phyloP scores from a whole-genome alignment of 2,888 invertebrate species.

The Odiellus spinosus region DNA sequence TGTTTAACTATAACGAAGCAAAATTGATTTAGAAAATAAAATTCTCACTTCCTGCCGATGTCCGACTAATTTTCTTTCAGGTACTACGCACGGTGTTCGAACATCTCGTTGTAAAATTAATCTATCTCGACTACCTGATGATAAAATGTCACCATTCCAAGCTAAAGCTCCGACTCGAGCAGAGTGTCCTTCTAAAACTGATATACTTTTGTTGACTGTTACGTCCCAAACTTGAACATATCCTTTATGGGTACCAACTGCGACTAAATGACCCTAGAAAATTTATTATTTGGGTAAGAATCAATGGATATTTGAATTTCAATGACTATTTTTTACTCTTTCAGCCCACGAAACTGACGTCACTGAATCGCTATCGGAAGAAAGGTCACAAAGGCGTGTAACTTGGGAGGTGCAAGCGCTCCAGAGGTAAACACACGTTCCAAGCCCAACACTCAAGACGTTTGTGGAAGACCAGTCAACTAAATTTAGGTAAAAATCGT shows the following conservation, averaged over 20 bases:
- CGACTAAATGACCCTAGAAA: slow-evolving; percentile 69
- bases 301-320: slow-evolving; percentile 25
- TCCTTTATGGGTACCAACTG: slow-evolving; percentile 94
- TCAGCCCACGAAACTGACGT: slow-evolving; percentile 99
- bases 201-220: slow-evolving; percentile 77
- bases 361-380: slow-evolving; percentile 81
- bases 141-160: slow-evolving; percentile 93
- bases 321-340: slow-evolving; percentile 33
- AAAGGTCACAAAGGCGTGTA: slow-evolving; percentile 65
- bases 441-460: slow-evolving; percentile 90
- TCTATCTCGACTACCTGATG: slow-evolving; percentile 86
- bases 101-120: slow-evolving; percentile 87
- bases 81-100: slow-evolving; percentile 56
- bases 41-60: slow-evolving; percentile 74
- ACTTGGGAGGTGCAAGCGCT: slow-evolving; percentile 79
- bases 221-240: slow-evolving; percentile 98
- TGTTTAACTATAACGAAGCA: not conserved
- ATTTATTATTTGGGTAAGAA: slow-evolving; percentile 5
- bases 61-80: slow-evolving; percentile 66
- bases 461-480: slow-evolving; percentile 99
- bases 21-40: not conserved
- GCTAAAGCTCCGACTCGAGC: slow-evolving; percentile 74
- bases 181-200: slow-evolving; percentile 76
- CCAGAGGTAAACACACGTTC: slow-evolving; percentile 97
- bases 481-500: slow-evolving; percentile 96